phyloP scores from a whole-genome alignment of 1,140 invertebrate genomes.

The Nasonia giraulti region DNA sequence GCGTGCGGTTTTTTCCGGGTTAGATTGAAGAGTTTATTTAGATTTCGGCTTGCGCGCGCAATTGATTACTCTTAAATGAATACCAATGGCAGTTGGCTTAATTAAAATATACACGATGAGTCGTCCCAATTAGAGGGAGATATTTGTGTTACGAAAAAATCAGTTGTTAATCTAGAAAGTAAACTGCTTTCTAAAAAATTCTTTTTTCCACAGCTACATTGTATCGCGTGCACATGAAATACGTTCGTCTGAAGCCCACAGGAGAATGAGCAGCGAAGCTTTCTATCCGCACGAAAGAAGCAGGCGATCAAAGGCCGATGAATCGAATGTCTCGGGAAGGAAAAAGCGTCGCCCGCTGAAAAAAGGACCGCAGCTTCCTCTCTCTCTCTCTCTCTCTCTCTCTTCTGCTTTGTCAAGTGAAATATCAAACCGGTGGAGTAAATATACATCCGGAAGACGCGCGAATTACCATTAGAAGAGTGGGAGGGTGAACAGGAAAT shows the following conservation, averaged over 20 bases:
- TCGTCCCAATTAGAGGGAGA: no score
- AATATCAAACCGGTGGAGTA: slow-evolving; percentile 6
- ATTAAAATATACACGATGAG: no score
- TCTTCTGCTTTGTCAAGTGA: not conserved
- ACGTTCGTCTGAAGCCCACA: not conserved
- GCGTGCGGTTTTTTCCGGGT: not conserved
- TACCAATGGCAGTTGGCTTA: no score
- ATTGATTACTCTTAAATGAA: not conserved
- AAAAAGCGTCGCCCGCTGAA: no score
- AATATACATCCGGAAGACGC: slow-evolving; percentile 32
- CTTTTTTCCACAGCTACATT: not conserved
- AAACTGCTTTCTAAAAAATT: not conserved
- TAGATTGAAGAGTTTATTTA: not conserved
- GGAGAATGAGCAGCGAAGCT: not conserved
- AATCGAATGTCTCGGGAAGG: no score
- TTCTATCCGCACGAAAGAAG: not conserved
- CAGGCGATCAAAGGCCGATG: not conserved
- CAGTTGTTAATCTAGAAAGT: not conserved
- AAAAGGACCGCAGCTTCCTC: no score
- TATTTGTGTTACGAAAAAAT: not conserved
- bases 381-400: not conserved
- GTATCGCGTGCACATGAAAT: not conserved
- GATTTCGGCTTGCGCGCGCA: not conserved
- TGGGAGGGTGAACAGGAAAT: slow-evolving; percentile 36
- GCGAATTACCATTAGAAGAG: not conserved